These are phyloP conservation scores for Cynodonichthys magdalenae DNA, from an alignment of 2,797 vertebrate genomes.

Conservation along the genomic window DNA sequence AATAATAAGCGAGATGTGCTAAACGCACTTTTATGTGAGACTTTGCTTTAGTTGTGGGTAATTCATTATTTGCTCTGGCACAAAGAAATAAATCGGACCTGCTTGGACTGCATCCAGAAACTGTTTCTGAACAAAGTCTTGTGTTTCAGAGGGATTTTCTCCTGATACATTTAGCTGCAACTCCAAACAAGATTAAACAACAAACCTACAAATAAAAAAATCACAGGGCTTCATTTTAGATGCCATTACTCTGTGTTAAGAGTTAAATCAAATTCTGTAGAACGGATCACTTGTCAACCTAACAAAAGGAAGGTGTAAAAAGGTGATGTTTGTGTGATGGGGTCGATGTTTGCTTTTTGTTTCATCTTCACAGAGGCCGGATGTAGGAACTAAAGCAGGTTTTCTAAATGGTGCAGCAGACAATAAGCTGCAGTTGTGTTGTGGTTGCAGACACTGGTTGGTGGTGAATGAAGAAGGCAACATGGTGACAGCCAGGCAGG, in stretches of 20 bases:
- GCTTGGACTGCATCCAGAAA: not conserved
- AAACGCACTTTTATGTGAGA: too few relatives aligned
- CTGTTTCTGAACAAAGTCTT: too few relatives aligned
- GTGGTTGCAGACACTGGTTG: slow-evolving; percentile 89
- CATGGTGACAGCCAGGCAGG: slow-evolving; percentile 90
- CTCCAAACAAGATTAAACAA: too few relatives aligned
- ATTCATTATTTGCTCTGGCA: not conserved
- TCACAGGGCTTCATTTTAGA: not conserved
- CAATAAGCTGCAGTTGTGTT: slow-evolving; percentile 4
- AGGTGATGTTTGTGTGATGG: not conserved
- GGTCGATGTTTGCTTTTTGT: not conserved
- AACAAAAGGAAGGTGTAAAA: too few relatives aligned
- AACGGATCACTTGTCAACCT: too few relatives aligned
- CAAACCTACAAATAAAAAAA: slow-evolving; percentile 6
- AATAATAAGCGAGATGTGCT: too few relatives aligned
- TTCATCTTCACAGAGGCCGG: not conserved
- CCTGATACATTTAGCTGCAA: too few relatives aligned
- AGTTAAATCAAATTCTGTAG: not conserved
- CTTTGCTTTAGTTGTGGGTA: too few relatives aligned
- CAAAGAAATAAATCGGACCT: not conserved
- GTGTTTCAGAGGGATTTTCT: too few relatives aligned
- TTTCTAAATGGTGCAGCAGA: slow-evolving; percentile 10
- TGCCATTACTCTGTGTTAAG: slow-evolving; percentile 6
- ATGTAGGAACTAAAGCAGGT: not conserved
- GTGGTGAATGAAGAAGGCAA: slow-evolving; percentile 88